Percentiles rank a stretch among this genome's conserved stretches.
Evolutionary conservation across 2,888 invertebrate genomes (phyloP).

Genomic region (Aphodius sticticus): DNA sequence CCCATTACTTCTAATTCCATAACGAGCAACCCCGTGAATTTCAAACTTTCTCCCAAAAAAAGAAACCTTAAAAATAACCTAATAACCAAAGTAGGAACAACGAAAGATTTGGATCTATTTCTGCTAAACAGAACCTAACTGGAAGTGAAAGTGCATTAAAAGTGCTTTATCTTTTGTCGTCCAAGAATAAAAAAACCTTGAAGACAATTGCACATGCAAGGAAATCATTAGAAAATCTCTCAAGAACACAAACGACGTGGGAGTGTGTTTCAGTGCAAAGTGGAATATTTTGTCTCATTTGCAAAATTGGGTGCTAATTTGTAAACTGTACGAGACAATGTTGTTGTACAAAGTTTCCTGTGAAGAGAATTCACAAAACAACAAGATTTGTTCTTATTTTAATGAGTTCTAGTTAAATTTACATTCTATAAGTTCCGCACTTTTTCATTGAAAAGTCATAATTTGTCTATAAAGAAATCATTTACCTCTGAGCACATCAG

Average conservation of each 20-base stretch:
- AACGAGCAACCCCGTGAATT: not conserved
- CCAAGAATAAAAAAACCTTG: not conserved
- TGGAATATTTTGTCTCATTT: not conserved
- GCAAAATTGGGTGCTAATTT: not conserved
- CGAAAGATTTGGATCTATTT: not conserved
- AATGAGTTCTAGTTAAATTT: not conserved
- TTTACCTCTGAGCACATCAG: slow-evolving; percentile 89
- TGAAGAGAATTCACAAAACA: not conserved
- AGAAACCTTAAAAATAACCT: not conserved
- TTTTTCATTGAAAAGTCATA: not conserved
- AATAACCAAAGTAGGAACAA: not conserved
- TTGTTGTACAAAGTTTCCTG: not conserved
- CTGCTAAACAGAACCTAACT: not conserved
- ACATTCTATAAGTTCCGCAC: not conserved
- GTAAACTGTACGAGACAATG: not conserved
- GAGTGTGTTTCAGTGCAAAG: not conserved
- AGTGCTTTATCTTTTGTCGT: not conserved
- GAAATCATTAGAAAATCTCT: not conserved
- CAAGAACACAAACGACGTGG: not conserved
- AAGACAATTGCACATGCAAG: not conserved
- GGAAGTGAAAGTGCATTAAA: not conserved
- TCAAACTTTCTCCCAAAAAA: not conserved
- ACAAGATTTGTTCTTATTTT: not conserved
- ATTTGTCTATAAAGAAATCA: slow-evolving; percentile 41
- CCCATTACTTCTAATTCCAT: not conserved